These are phyloP conservation scores for Serripes groenlandicus DNA, from an alignment of 2,888 invertebrate genomes.

Conservation along the genomic window DNA sequence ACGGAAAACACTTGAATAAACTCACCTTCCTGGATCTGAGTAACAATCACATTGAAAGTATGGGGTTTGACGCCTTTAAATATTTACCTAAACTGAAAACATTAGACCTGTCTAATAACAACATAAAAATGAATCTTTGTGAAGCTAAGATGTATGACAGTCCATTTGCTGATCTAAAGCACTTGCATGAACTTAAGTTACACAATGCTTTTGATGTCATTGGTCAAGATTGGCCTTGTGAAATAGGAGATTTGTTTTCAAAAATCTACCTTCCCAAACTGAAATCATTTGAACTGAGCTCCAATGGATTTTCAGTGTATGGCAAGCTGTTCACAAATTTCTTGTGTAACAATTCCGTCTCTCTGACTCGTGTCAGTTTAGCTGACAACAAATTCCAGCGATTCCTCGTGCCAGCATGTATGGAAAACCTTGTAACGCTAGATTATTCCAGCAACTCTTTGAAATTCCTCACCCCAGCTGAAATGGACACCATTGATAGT, in stretches of 20 bases:
- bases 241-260: conserved; percentile 30
- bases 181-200: conserved; percentile 24
- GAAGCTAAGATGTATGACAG: conserved; percentile 16
- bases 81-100: conserved; percentile 31
- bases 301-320: conserved; percentile 28
- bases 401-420: conserved; percentile 29
- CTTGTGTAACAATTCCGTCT: conserved; percentile 29
- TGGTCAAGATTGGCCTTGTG: conserved; percentile 6
- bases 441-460: conserved; percentile 43
- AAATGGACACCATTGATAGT: conserved; percentile 42
- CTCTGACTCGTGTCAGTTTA: conserved; percentile 23
- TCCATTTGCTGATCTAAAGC: conserved; percentile 11
- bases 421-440: conserved; percentile 32
- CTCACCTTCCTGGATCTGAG: conserved; percentile 41
- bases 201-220: conserved; percentile 19
- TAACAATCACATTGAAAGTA: conserved; percentile 30
- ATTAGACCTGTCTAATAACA: conserved; percentile 41
- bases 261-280: conserved; percentile 29
- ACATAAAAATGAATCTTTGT: conserved; percentile 27
- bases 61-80: conserved; percentile 28
- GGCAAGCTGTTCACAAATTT: conserved; percentile 26
- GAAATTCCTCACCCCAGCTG: conserved; percentile 17
- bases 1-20: conserved; percentile 17
- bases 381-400: conserved; percentile 28
- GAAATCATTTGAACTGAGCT: conserved; percentile 37